Conservation (phyloP, 1,140 invertebrate genomes). For the Nylanderia fulva region DNA sequence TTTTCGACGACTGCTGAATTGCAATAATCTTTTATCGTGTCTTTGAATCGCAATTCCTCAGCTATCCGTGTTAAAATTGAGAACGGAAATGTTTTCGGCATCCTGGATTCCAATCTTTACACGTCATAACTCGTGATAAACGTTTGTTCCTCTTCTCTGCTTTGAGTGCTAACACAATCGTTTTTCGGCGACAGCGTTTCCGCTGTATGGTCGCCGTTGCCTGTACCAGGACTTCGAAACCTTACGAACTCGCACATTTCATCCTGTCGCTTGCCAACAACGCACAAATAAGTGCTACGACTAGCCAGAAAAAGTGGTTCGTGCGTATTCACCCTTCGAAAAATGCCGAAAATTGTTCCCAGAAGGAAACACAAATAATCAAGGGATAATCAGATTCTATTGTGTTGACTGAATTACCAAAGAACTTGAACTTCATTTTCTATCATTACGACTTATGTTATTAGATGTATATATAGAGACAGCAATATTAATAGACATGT, state of each 20-base stretch:
- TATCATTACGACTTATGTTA: constrained; percentile 39
- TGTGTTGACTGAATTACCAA: constrained; percentile 43
- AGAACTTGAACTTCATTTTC: constrained; percentile 18
- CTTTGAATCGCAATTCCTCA: not conserved
- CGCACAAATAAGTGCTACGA: constrained; percentile 25
- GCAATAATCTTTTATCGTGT: not conserved
- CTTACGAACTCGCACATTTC: constrained; percentile 44
- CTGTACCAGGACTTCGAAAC: constrained; percentile 28
- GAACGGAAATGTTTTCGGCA: constrained; percentile 16
- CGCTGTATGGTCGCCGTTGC: constrained; percentile 20
- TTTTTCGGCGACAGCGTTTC: constrained; percentile 57
- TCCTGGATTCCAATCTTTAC: constrained; percentile 24
- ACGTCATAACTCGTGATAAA: constrained; percentile 45
- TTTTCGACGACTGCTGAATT: not conserved
- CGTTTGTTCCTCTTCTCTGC: constrained; percentile 24
- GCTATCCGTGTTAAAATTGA: not conserved
- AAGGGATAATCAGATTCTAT: constrained; percentile 40
- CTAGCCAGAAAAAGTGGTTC: constrained; percentile 3
- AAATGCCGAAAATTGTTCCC: constrained; percentile 4
- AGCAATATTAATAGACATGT: not conserved
- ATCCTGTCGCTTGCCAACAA: constrained; percentile 52
- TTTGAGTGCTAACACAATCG: constrained; percentile 46
- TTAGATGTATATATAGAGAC: not conserved
- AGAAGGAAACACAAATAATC: not conserved
- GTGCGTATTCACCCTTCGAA: not conserved